Conservation (phyloP, 2,797 vertebrate species). For the Crossoptilon crossoptilon region DNA sequence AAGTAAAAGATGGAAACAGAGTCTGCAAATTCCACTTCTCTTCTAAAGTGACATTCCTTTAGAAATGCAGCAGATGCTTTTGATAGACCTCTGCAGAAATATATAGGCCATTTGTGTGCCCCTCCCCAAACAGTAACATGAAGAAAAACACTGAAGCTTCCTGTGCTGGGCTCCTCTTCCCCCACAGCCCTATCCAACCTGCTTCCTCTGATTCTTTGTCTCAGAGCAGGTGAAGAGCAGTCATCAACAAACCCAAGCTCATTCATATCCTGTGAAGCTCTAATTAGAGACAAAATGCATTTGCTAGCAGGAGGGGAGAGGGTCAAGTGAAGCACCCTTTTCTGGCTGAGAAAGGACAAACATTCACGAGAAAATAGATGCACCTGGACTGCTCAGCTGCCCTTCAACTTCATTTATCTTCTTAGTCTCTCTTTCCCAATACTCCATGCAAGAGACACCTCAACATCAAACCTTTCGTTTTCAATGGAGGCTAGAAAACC, state of each 20-base stretch:
- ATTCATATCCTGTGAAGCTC: neutral
- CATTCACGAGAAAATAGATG: neutral
- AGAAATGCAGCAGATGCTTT: neutral
- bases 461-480: neutral
- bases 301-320: neutral
- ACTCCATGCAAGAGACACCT: neutral
- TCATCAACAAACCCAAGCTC: neutral
- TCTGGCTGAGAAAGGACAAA: neutral
- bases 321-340: neutral
- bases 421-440: neutral
- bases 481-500: neutral
- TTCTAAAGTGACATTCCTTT: slow-evolving; percentile 22
- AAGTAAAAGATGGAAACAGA: neutral
- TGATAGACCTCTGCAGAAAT: neutral
- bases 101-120: neutral
- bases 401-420: neutral
- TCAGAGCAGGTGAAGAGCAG: neutral
- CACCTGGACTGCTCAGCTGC: neutral
- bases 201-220: neutral
- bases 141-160: neutral
- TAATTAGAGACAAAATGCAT: neutral
- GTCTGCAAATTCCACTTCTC: neutral
- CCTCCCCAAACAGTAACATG: neutral
- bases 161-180: neutral
- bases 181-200: neutral